Evolutionary conservation across 2,888 invertebrate species (phyloP), one percentile per base, ranked within the genome.

Genomic region (Odontocolon sp.): DNA sequence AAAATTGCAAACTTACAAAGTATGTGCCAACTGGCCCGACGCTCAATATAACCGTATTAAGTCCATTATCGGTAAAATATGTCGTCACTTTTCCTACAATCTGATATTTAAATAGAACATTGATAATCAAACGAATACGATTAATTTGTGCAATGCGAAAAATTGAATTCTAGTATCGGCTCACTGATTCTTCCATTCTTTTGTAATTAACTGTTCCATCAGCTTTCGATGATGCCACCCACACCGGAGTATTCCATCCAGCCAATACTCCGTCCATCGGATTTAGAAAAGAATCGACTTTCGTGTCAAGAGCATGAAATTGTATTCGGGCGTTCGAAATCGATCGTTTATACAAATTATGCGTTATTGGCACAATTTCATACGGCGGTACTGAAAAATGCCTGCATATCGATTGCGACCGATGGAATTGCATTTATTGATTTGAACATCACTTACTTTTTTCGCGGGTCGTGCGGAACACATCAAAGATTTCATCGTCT

Each of bases 301-400:
- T 9, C 23, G 6, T 6, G 8, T 38, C 57, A 8, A 38, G 23
- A 11, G 36, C 38, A 36, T 21, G 36, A 4, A 38, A 57, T 36
- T 36, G 5, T 2, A 57, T 4, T 23, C 8, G 23, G 26, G 26
- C 23, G 6, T n/a, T 50, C 6, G 16, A 23, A 23, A 16, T n/a
- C 18, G 33, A 16, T 18, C 33, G 18, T 18, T 33, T 18, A 31
- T 56, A 36, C 1, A 14, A n/a, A 11, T n/a, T 31, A 3, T 33
- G 31, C 4, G 16, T 18, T 4, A 57, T 16, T 4, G 23, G 21
- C 8, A 23, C 38, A n/a, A 57, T 38, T 2, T 36, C 57, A 38
- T 57, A 57, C 23, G n/a, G 23, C 23, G 57, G 57, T 38, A 57
- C 57, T 57, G 21, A 16, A 26, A 36, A 57, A 57, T 23, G n/a